Conservation (phyloP, 2,888 invertebrate genomes). For the Oxyscelio sp. region DNA sequence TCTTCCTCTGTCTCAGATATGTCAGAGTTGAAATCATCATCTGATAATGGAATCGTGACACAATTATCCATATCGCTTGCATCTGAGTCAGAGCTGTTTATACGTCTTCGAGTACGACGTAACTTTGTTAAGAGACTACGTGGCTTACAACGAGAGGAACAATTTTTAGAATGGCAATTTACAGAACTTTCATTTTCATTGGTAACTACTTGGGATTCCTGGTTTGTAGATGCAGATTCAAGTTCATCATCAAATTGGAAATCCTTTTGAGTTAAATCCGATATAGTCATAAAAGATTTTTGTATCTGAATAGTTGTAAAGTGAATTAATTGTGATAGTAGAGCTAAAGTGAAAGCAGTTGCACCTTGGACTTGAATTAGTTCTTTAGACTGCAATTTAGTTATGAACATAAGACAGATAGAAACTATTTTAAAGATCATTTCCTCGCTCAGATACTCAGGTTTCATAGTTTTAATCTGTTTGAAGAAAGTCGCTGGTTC, state of each 20-base stretch:
- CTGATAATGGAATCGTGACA: no score
- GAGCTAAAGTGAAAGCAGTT: constrained; percentile 95
- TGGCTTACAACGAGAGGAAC: no score
- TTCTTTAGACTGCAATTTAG: constrained; percentile 92
- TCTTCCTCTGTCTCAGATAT: no score
- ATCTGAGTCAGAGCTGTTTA: no score
- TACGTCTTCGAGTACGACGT: no score
- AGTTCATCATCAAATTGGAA: constrained; percentile 46
- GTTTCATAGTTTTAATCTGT: constrained; percentile 81
- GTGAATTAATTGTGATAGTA: constrained; percentile 93
- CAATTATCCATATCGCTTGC: no score
- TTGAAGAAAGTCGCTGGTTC: constrained; percentile 83
- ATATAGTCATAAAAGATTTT: constrained; percentile 84
- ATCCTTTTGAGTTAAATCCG: constrained; percentile 82
- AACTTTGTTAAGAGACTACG: no score
- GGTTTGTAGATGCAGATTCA: neutral
- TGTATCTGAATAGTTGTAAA: constrained; percentile 84
- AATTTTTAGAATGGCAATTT: no score
- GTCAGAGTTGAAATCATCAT: no score
- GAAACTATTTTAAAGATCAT: constrained; percentile 95
- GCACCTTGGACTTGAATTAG: constrained; percentile 95
- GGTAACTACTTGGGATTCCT: neutral
- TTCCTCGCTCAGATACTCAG: constrained; percentile 87
- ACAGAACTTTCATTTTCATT: no score
- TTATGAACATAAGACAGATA: constrained; percentile 94